Base-by-base conservation (phyloP, 2,888 invertebrate genomes). In the Gymnocheta viridis region DNA sequence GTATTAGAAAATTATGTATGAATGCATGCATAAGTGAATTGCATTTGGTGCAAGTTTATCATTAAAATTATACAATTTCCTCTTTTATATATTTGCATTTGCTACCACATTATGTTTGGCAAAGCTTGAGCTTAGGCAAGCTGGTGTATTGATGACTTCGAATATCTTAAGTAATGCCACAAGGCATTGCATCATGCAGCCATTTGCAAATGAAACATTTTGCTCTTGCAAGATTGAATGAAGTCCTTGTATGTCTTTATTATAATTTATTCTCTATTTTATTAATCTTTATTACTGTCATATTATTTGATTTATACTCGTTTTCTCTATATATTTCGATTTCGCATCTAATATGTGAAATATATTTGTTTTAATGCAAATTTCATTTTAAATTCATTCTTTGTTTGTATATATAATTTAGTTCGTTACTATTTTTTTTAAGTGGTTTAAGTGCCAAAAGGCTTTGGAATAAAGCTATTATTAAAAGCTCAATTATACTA, bases 41-140 rank as follows among this genome's bases (percentile, higher is more conserved):
- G 70, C 44, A 70, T 44, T 79, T 64, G 35, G 4, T 70, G 70
- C 44, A 44, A 47, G 24, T 54, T 70, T 56, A 47, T 79, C 70
- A 79, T 79, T 62, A 79, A 64, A 64, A 54, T 70, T 70, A 77
- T 60, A 22, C 19, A 58, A 38, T 77, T 67, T 77, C 60, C 67
- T 60, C 5, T 19, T 32, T 64, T 17, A 49, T 12, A 17, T n/a
- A 41, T 73, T 29, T 64, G 27, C 7, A 67, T 67, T 58, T 58
- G 5, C 9, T 35, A 56, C 56, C 66, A 67, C 76, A 67, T 29
- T 14, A 17, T 10, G 10, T 24, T 22, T 17, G 0, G 22, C 4
- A 9, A 32, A 66, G 49, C 12, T 44, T n/a, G 17, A 10, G 1
- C 19, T 19, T 17, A 17, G 2, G 7, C 47, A 47, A 19, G 19